These are phyloP conservation scores for Phengaris alcon DNA, from an alignment of 2,888 invertebrate species.

Conservation along the genomic window DNA sequence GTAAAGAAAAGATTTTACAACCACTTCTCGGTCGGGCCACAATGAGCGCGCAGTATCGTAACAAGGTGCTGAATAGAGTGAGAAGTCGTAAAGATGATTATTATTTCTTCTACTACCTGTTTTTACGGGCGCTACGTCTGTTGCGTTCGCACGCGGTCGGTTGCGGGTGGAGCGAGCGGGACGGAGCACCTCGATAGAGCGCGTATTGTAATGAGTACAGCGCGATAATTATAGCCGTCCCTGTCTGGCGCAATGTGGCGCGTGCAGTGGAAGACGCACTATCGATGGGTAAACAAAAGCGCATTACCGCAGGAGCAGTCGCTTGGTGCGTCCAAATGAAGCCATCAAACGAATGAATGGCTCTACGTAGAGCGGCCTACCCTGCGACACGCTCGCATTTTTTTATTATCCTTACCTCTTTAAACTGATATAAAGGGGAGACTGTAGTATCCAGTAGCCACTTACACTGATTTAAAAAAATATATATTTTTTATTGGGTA, in stretches of 20 bases:
- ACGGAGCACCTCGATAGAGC: conserved; percentile 55
- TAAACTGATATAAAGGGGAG: conserved; percentile 59
- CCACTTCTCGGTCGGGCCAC: conserved; percentile 74
- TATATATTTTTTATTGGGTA: neutral
- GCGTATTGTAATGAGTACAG: conserved; percentile 54
- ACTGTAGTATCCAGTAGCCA: conserved; percentile 9
- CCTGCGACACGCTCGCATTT: conserved; percentile 71
- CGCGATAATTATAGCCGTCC: conserved; percentile 55
- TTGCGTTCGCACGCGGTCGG: conserved; percentile 55
- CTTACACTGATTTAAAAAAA: neutral
- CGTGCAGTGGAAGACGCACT: conserved; percentile 75
- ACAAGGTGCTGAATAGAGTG: conserved; percentile 81
- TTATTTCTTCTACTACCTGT: conserved; percentile 81
- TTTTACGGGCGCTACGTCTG: conserved; percentile 70
- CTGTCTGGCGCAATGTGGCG: conserved; percentile 66
- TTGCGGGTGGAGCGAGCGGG: conserved; percentile 53
- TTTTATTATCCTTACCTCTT: conserved; percentile 73
- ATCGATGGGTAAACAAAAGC: conserved; percentile 79
- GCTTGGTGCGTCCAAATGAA: conserved; percentile 75
- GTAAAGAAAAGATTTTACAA: conserved; percentile 80
- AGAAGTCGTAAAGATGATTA: conserved; percentile 81
- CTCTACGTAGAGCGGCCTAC: conserved; percentile 63
- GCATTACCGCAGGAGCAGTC: conserved; percentile 76
- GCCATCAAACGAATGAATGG: conserved; percentile 79
- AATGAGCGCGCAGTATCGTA: conserved; percentile 79